A percentile compares a stretch with the other conserved stretches of the same genome.
Conservation (phyloP, 2,888 invertebrate species). For the Phlogophora meticulosa region DNA sequence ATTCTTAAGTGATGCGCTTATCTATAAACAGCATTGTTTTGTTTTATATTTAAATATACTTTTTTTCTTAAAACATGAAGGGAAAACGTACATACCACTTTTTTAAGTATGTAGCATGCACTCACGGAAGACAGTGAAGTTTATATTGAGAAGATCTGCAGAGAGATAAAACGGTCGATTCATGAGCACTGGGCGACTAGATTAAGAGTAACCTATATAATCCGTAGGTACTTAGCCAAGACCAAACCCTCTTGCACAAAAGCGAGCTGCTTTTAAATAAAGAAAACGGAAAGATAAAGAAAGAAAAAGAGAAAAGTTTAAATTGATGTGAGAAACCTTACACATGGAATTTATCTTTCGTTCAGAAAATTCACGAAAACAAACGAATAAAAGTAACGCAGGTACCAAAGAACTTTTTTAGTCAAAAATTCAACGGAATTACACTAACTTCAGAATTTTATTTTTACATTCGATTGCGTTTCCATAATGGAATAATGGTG, state of each 20-base stretch:
- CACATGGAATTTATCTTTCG: constrained; percentile 48
- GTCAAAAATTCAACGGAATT: constrained; percentile 43
- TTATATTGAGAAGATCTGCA: too few relatives aligned
- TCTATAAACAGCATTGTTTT: too few relatives aligned
- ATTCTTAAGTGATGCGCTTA: too few relatives aligned
- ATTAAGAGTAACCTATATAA: constrained; percentile 16
- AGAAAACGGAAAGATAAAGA: constrained; percentile 41
- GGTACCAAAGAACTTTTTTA: constrained; percentile 30
- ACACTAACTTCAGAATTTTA: constrained; percentile 42
- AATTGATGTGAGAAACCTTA: constrained; percentile 47
- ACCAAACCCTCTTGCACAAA: constrained; percentile 22
- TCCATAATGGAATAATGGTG: constrained; percentile 38
- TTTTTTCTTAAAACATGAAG: too few relatives aligned
- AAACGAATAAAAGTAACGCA: constrained; percentile 27
- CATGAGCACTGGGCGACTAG: not conserved
- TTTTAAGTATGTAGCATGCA: too few relatives aligned
- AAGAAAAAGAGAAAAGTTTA: constrained; percentile 40
- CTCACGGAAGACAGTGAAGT: too few relatives aligned
- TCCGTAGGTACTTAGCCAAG: constrained; percentile 15
- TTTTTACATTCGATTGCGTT: constrained; percentile 55
- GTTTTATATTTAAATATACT: too few relatives aligned
- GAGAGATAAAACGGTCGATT: not conserved
- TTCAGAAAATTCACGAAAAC: constrained; percentile 33
- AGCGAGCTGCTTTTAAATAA: constrained; percentile 21
- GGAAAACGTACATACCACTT: too few relatives aligned